Conservation (phyloP, 2,888 invertebrate species). For the Plebejus argus region DNA sequence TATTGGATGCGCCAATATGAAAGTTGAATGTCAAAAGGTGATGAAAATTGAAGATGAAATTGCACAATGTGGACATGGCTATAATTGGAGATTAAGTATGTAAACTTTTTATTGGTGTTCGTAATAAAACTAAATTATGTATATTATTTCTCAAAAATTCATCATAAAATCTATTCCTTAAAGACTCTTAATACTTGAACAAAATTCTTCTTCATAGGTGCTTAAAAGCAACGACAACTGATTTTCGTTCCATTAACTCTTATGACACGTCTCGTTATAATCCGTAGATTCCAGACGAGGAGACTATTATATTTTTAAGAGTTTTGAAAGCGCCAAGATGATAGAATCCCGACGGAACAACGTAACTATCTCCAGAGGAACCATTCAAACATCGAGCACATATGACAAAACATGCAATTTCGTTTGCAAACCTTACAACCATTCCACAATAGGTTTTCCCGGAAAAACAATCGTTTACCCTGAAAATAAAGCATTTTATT, state of each 20-base stretch:
- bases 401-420: slow-evolving; percentile 24
- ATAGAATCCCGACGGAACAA: slow-evolving; percentile 12
- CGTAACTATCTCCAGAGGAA: not conserved
- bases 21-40: no score
- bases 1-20: no score
- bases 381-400: slow-evolving; percentile 13
- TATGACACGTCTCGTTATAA: slow-evolving; percentile 2
- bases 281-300: not conserved
- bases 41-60: no score
- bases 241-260: slow-evolving; percentile 12
- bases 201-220: not conserved
- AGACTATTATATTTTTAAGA: slow-evolving; percentile 12
- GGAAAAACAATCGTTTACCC: not conserved
- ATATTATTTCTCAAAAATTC: not conserved
- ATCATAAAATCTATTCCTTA: not conserved
- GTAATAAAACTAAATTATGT: not conserved
- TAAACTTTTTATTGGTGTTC: no score
- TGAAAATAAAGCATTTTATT: not conserved
- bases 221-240: not conserved
- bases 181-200: not conserved
- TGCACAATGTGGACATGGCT: no score
- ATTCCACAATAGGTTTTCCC: not conserved
- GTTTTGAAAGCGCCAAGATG: not conserved
- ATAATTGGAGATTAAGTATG: no score
- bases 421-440: slow-evolving; percentile 13